A percentile compares a stretch with the other conserved stretches of the same genome.
phyloP scores from a whole-genome alignment of 1,140 invertebrate genomes.

The Diorhabda elongata region DNA sequence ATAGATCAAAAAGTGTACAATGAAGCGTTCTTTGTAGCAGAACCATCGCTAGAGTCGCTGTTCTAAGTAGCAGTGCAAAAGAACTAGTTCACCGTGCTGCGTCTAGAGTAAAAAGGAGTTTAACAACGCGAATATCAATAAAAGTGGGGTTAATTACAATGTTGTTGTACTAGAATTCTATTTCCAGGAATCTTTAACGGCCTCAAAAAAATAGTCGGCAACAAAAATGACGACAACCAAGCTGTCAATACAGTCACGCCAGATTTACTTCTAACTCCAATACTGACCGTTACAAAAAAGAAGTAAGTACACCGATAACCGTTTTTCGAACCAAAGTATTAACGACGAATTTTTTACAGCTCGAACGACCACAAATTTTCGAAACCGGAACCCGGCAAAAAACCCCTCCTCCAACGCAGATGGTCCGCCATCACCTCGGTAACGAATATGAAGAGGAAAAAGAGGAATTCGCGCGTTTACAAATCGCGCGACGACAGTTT shows the following conservation, averaged over 20 bases:
- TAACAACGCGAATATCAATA: no score
- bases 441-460: constrained; percentile 20
- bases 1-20: no score
- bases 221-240: constrained; percentile 50
- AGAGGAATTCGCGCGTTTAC: constrained; percentile 19
- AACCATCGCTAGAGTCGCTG: no score
- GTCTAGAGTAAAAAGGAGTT: no score
- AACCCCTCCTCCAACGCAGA: constrained; percentile 30
- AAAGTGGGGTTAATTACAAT: no score
- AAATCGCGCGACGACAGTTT: constrained; percentile 12
- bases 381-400: not conserved
- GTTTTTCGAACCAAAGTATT: not conserved
- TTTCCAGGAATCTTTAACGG: constrained; percentile 67
- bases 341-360: not conserved
- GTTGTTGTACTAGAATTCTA: no score
- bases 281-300: constrained; percentile 53
- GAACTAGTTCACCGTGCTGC: no score
- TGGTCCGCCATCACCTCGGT: constrained; percentile 35
- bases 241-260: constrained; percentile 40
- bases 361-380: not conserved
- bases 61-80: no score
- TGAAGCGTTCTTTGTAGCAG: no score
- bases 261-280: constrained; percentile 47
- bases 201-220: constrained; percentile 69
- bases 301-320: constrained; percentile 47